Conservation (phyloP, 2,113 vertebrate species). For the Syngnathoides biaculeatus region DNA sequence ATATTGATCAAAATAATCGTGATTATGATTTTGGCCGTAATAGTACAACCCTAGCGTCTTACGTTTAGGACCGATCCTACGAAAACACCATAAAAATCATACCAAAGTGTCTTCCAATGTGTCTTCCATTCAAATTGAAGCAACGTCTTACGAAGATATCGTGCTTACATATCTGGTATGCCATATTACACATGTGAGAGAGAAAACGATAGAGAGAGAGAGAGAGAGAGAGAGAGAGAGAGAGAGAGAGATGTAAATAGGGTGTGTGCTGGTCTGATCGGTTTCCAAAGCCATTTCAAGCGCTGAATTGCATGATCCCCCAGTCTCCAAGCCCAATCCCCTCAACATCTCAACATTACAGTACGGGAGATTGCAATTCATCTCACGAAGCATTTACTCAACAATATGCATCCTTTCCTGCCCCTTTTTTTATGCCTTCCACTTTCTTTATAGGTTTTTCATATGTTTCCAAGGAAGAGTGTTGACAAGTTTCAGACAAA, state of each 20-base stretch:
- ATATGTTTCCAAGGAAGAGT: background rate
- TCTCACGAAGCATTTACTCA: constrained; percentile 36
- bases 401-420: constrained; percentile 30
- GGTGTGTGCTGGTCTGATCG: constrained; percentile 52
- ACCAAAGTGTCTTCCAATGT: no score
- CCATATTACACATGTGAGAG: constrained; percentile 1
- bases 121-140: no score
- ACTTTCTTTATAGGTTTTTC: background rate
- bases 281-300: constrained; percentile 65
- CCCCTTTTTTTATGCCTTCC: background rate
- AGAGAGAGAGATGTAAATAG: constrained; percentile 13
- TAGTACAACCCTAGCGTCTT: no score
- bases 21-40: no score
- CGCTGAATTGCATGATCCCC: constrained; percentile 61
- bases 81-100: no score
- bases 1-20: no score
- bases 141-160: no score
- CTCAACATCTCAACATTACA: constrained; percentile 31
- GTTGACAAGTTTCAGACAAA: constrained; percentile 17
- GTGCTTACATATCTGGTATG: no score
- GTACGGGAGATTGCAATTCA: constrained; percentile 42
- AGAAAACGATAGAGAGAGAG: constrained; percentile 4
- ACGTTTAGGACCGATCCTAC: no score
- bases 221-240: background rate
- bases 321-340: constrained; percentile 52